These are phyloP conservation scores for Yponomeuta malinellus DNA, from an alignment of 2,888 invertebrate genomes.

Conservation along the genomic window DNA sequence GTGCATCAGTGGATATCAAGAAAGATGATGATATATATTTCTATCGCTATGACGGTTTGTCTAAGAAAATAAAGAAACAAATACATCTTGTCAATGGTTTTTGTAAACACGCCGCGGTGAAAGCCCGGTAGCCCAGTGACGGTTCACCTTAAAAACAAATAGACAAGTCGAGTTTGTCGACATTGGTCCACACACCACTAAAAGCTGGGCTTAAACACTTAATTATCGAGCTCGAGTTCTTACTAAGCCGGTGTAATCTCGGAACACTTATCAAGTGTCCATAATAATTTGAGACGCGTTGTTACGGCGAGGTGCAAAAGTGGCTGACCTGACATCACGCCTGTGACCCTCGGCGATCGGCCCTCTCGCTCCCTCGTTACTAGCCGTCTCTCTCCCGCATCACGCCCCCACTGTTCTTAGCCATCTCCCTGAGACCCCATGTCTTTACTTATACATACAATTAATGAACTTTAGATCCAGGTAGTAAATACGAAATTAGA, in stretches of 20 bases:
- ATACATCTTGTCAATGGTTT: conserved; percentile 34
- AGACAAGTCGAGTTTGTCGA: conserved; percentile 32
- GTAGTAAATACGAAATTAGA: conserved; percentile 63
- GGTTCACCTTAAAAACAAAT: conserved; percentile 40
- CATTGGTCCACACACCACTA: conserved; percentile 32
- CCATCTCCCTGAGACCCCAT: conserved; percentile 70
- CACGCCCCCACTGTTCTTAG: conserved; percentile 73
- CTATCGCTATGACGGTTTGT: not conserved
- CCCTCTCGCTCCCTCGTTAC: conserved; percentile 46
- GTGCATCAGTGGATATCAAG: not conserved
- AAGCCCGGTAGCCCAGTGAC: conserved; percentile 44
- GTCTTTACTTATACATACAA: conserved; percentile 59
- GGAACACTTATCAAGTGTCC: conserved; percentile 75
- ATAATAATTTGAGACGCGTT: conserved; percentile 77
- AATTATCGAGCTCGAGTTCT: conserved; percentile 73
- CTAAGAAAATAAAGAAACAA: conserved; percentile 3
- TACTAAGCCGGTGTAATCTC: conserved; percentile 69
- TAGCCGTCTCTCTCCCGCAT: conserved; percentile 57
- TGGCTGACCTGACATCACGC: conserved; percentile 78
- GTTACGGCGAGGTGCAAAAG: conserved; percentile 77
- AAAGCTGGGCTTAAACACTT: conserved; percentile 53
- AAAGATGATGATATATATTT: not conserved
- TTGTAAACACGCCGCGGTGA: conserved; percentile 34
- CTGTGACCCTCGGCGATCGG: conserved; percentile 63
- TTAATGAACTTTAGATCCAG: conserved; percentile 69